phyloP scores from a whole-genome alignment of 2,797 vertebrate genomes.

The Ficedula albicollis region DNA sequence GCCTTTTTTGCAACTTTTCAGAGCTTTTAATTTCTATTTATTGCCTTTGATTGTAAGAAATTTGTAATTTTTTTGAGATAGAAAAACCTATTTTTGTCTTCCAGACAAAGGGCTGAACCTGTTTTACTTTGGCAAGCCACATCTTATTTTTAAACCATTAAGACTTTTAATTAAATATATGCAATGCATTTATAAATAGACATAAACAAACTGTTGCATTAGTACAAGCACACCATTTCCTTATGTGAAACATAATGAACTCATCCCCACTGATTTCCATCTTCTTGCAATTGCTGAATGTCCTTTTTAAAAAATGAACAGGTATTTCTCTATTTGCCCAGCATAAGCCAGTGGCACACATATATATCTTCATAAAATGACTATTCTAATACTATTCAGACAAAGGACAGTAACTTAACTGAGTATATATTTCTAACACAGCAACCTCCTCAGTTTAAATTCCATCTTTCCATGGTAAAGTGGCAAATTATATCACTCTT shows the following conservation, averaged over 20 bases:
- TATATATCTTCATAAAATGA: background rate
- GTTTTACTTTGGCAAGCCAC: background rate
- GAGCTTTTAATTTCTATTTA: background rate
- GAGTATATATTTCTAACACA: slow-evolving; percentile 54
- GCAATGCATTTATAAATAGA: background rate
- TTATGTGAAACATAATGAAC: background rate
- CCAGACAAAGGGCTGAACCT: background rate
- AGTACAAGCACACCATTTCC: fast-evolving
- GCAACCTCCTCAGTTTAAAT: slow-evolving; percentile 73
- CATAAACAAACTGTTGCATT: background rate
- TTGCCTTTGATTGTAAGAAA: background rate
- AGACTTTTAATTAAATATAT: background rate
- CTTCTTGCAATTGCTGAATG: background rate
- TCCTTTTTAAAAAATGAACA: background rate
- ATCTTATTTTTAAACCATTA: background rate
- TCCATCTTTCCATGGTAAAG: slow-evolving; percentile 63
- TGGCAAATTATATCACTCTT: slow-evolving; percentile 75
- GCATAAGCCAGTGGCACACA: background rate
- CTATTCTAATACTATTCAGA: background rate
- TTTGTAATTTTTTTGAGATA: background rate
- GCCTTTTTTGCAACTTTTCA: background rate
- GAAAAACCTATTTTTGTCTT: background rate
- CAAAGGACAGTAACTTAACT: background rate
- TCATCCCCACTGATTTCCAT: background rate
- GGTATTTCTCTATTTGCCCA: background rate